Percentiles rank a stretch among this genome's conserved stretches.
These are phyloP conservation scores for Colius striatus DNA, from an alignment of 2,113 vertebrate genomes.

Conservation along the genomic window DNA sequence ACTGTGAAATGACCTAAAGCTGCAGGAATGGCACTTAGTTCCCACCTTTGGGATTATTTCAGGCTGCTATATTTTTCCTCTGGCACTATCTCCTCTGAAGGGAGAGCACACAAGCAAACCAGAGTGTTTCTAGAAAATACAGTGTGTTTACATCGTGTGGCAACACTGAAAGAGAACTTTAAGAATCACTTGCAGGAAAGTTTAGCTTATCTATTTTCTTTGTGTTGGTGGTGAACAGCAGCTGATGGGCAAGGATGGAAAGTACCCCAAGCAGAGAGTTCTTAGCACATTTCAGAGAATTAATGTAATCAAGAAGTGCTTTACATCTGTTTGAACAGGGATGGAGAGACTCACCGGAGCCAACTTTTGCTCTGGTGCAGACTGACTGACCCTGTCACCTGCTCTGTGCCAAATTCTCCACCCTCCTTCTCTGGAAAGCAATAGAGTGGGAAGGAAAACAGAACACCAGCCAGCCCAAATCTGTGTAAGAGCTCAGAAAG, in stretches of 20 bases:
- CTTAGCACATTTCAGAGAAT: not conserved
- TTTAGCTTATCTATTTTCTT: not conserved
- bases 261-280: not conserved
- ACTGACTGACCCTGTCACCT: not conserved
- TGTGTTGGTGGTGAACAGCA: not conserved
- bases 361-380: not conserved
- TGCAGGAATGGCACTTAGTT: not conserved
- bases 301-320: not conserved
- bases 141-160: accelerated
- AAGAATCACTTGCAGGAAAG: not conserved
- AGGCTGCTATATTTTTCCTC: not conserved
- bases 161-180: not conserved
- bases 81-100: not conserved
- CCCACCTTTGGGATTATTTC: not conserved
- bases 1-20: not conserved
- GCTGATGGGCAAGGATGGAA: constrained; percentile 41
- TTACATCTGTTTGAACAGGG: not conserved
- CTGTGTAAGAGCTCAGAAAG: not conserved
- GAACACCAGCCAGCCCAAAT: not conserved
- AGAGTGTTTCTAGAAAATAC: not conserved
- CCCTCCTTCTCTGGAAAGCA: not conserved
- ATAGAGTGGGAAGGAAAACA: not conserved
- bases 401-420: not conserved
- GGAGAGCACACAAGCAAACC: not conserved
- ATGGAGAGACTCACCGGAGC: not conserved